Evolutionary conservation across 2,113 vertebrate species (phyloP).

Genomic region (Micromys minutus): DNA sequence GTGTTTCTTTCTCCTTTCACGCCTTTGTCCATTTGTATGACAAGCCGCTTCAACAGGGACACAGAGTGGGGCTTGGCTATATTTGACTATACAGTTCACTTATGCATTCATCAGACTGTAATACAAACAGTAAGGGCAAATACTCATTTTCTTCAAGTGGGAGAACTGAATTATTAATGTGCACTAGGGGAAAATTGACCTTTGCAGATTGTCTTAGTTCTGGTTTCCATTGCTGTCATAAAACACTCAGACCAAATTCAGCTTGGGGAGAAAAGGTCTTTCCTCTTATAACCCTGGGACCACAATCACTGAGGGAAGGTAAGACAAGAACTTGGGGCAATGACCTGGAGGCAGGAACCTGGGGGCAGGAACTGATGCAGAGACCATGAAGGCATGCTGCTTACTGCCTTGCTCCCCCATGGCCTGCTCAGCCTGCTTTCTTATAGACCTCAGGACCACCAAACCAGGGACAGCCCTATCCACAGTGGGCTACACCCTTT

Average conservation of each 20-base stretch:
- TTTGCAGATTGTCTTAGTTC: not conserved
- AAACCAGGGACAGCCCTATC: too few relatives aligned
- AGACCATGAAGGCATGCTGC: not conserved
- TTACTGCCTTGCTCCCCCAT: not conserved
- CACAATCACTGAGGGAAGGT: not conserved
- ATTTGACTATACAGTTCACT: too few relatives aligned
- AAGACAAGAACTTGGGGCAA: not conserved
- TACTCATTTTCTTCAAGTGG: not conserved
- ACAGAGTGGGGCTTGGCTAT: not conserved
- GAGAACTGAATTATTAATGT: not conserved
- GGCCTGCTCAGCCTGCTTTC: not conserved
- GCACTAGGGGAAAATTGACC: not conserved
- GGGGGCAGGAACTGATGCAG: not conserved
- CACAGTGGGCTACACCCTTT: not conserved
- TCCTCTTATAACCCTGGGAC: not conserved
- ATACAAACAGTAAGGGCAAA: conserved; percentile 26
- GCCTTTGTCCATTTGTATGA: not conserved
- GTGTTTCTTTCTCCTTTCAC: not conserved
- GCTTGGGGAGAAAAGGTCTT: not conserved
- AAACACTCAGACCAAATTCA: not conserved
- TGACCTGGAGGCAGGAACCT: not conserved
- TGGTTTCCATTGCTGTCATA: not conserved
- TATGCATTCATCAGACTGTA: not conserved
- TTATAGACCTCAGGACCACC: not conserved
- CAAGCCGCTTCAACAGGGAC: not conserved